phyloP scores from a whole-genome alignment of 2,113 vertebrate genomes.

The Anhinga rufa region DNA sequence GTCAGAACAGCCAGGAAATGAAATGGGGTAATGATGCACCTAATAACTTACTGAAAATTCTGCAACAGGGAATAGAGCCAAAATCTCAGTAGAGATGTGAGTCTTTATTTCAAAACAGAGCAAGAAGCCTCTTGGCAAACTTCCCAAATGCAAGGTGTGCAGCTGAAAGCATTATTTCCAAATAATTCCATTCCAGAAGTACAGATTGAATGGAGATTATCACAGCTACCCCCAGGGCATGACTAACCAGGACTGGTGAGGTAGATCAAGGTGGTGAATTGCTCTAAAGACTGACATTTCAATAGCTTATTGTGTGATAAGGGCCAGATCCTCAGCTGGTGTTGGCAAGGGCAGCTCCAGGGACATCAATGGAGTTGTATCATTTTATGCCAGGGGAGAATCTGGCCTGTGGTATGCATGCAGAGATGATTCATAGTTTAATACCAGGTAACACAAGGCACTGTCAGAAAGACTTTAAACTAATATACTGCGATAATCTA shows the following conservation, averaged over 20 bases:
- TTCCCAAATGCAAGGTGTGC: slow-evolving; percentile 57
- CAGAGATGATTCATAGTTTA: slow-evolving; percentile 52
- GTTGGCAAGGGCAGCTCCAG: background rate
- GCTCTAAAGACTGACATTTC: background rate
- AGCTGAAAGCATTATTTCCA: slow-evolving; percentile 48
- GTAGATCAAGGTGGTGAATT: background rate
- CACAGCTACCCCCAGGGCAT: slow-evolving; percentile 23
- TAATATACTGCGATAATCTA: slow-evolving; percentile 63
- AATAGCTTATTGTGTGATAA: background rate
- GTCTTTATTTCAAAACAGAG: slow-evolving; percentile 52
- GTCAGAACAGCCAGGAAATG: slow-evolving; percentile 47
- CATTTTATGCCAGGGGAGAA: slow-evolving; percentile 2
- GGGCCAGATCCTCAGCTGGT: slow-evolving; percentile 23
- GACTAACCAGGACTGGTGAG: slow-evolving; percentile 23
- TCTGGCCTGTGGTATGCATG: background rate
- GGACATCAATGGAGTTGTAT: background rate
- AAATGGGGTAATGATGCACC: slow-evolving; percentile 55
- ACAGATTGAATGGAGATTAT: slow-evolving; percentile 43
- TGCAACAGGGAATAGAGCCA: slow-evolving; percentile 46
- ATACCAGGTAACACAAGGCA: slow-evolving; percentile 45
- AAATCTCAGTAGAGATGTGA: slow-evolving; percentile 40
- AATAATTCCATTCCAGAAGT: slow-evolving; percentile 40
- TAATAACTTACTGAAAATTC: slow-evolving; percentile 60
- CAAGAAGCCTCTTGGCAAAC: slow-evolving; percentile 44
- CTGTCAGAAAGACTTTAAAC: slow-evolving; percentile 62